phyloP scores from a whole-genome alignment of 2,888 invertebrate species.

The Monoplex corrugatus region DNA sequence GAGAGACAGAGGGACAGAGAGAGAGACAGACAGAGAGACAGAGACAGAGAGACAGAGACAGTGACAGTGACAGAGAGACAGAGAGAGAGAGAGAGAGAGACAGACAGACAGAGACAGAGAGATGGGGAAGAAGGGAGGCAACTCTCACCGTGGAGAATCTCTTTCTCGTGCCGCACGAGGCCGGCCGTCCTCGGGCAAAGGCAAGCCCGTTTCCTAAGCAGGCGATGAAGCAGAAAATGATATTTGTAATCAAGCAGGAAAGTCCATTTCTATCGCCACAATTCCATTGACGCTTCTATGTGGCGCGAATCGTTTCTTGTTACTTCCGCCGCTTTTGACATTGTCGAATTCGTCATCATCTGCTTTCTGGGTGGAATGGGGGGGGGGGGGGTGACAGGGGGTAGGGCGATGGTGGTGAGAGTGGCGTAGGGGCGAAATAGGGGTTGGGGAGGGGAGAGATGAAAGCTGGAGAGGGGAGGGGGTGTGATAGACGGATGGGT shows the following conservation, averaged over 20 bases:
- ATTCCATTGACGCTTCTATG: slow-evolving; percentile 21
- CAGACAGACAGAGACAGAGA: slow-evolving; percentile 19
- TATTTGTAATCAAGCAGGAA: slow-evolving; percentile 38
- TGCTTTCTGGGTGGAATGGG: not conserved
- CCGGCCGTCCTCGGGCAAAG: not conserved
- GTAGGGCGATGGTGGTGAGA: not conserved
- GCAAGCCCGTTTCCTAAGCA: not conserved
- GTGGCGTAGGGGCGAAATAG: too few relatives aligned
- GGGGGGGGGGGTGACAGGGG: not conserved
- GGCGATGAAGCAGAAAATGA: slow-evolving; percentile 11
- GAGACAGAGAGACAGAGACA: slow-evolving; percentile 14
- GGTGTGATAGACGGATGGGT: too few relatives aligned
- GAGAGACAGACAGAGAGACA: slow-evolving; percentile 27
- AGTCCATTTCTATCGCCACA: slow-evolving; percentile 25
- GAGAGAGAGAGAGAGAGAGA: slow-evolving; percentile 30
- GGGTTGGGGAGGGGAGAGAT: too few relatives aligned
- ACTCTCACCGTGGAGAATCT: not conserved
- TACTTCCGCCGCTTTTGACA: slow-evolving; percentile 31
- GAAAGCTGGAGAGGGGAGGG: too few relatives aligned
- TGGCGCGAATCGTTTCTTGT: slow-evolving; percentile 11
- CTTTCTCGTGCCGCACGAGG: not conserved
- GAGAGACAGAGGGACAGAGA: slow-evolving; percentile 11
- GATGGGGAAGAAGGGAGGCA: not conserved
- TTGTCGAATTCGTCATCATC: not conserved
- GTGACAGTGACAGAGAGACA: slow-evolving; percentile 16